Conservation (phyloP, 2,888 invertebrate species). For the Drosophila lutescens region DNA sequence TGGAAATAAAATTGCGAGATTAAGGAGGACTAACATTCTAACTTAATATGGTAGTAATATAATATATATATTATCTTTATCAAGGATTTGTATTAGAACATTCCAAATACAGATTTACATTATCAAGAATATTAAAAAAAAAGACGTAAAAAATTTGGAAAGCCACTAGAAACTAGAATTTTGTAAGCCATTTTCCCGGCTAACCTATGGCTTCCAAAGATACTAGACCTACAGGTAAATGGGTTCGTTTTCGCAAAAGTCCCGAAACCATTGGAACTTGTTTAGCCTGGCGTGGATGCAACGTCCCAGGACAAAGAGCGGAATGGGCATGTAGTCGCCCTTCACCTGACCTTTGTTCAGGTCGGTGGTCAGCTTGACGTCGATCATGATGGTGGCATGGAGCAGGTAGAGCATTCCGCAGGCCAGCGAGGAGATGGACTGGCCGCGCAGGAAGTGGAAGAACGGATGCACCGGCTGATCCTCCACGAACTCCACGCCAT, state of each 20-base stretch:
- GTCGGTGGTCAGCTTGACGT: conserved; percentile 32
- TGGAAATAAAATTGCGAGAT: too few species aligned
- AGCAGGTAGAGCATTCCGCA: conserved; percentile 51
- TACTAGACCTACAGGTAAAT: conserved; percentile 10
- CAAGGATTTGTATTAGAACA: too few species aligned
- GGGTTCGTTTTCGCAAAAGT: conserved; percentile 9
- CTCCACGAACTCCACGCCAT: too few species aligned
- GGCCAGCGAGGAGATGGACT: conserved; percentile 42
- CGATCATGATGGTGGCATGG: conserved; percentile 46
- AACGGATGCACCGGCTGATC: conserved; percentile 30
- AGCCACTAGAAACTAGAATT: neutral
- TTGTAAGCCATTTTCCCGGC: neutral
- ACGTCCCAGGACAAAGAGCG: conserved; percentile 33
- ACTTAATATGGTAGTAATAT: neutral
- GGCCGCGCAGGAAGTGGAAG: conserved; percentile 18
- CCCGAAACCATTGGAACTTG: conserved; percentile 34
- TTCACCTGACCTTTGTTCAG: neutral
- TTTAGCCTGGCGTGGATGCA: conserved; percentile 32
- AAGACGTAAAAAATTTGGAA: neutral
- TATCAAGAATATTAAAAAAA: neutral
- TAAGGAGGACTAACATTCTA: too few species aligned
- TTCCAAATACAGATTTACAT: too few species aligned
- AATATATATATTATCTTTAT: neutral
- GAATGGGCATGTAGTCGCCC: conserved; percentile 23
- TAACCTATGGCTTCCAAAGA: neutral